These are phyloP conservation scores for Chiridota heheva DNA, from an alignment of 35 echinoderm and acorn worm species.

Conservation along the genomic window DNA sequence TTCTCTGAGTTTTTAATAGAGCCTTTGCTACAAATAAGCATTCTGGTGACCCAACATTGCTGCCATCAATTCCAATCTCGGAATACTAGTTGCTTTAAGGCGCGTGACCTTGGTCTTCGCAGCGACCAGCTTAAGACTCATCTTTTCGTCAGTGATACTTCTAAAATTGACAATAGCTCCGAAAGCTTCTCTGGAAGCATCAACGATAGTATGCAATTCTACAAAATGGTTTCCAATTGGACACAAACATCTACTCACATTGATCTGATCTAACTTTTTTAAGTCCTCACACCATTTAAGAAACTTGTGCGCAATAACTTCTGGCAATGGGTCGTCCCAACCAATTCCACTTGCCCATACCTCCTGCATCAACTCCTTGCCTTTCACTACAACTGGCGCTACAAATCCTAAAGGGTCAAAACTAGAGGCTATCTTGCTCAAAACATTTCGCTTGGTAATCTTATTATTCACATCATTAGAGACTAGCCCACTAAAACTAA, in stretches of 20 bases:
- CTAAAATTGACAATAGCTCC: constrained; percentile 10
- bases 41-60: constrained; percentile 19
- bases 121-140: constrained; percentile 10
- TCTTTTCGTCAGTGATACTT: background rate
- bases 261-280: background rate
- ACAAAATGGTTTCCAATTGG: background rate
- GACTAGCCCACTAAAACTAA: constrained; percentile 20
- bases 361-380: constrained; percentile 8
- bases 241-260: constrained; percentile 15
- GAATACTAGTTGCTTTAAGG: constrained; percentile 30
- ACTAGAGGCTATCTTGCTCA: constrained; percentile 3
- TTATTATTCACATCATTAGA: background rate
- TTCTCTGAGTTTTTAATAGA: too few species aligned
- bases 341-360: background rate
- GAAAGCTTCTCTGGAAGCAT: constrained; percentile 36
- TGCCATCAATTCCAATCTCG: constrained; percentile 45
- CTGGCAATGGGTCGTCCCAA: background rate
- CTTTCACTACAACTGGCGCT: background rate
- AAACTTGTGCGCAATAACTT: background rate
- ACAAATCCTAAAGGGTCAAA: constrained; percentile 20
- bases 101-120: constrained; percentile 36
- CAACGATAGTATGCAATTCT: constrained; percentile 35
- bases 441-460: constrained; percentile 17
- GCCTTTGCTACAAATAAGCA: too few species aligned
- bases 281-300: constrained; percentile 13